Conservation (phyloP, 2,113 vertebrate genomes). For the Micromys minutus region DNA sequence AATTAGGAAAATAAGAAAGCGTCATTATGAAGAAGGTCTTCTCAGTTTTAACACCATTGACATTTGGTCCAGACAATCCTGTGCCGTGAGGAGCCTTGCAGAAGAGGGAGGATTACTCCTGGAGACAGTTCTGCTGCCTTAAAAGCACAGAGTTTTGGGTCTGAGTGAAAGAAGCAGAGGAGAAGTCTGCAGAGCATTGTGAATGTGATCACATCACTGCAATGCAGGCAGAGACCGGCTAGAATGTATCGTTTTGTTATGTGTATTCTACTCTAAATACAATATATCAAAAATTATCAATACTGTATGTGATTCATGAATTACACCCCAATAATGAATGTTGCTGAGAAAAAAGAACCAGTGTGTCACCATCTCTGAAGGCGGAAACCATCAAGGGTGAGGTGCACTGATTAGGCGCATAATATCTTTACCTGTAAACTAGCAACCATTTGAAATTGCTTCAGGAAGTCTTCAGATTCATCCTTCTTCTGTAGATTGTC, state of each 20-base stretch:
- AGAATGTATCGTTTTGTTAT: neutral
- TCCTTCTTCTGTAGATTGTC: conserved; percentile 90
- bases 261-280: neutral
- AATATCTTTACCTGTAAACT: conserved; percentile 89
- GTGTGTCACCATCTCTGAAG: neutral
- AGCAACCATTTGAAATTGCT: conserved; percentile 90
- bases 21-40: neutral
- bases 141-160: neutral
- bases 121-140: neutral
- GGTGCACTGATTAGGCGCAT: neutral
- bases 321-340: neutral
- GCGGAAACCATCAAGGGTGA: neutral
- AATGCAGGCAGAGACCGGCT: neutral
- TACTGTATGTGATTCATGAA: neutral
- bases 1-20: neutral
- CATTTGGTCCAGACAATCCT: neutral
- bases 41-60: neutral
- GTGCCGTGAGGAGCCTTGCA: neutral
- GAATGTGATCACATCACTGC: neutral
- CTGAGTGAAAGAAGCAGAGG: neutral
- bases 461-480: conserved; percentile 88
- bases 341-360: neutral
- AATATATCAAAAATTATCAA: neutral
- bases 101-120: neutral
- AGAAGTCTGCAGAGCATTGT: fast-evolving